A percentile compares a stretch with the other conserved stretches of the same genome.
These are phyloP conservation scores for Prosapia bicincta DNA, from an alignment of 2,888 invertebrate species.

Conservation along the genomic window DNA sequence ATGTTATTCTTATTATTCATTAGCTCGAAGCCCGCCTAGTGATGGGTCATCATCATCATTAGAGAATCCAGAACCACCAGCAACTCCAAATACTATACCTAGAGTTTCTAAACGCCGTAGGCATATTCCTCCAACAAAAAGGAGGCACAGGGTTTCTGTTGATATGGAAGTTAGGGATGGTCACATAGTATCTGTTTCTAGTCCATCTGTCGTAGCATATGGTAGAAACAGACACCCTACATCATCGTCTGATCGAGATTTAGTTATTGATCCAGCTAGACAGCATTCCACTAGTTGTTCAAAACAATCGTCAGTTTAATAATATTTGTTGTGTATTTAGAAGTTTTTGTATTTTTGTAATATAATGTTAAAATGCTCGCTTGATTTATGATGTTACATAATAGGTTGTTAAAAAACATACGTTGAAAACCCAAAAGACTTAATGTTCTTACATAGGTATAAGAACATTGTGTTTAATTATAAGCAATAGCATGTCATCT, in stretches of 20 bases:
- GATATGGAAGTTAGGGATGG: conserved; percentile 35
- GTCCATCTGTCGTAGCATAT: conserved; percentile 37
- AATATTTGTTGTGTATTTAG: background rate
- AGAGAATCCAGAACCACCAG: conserved; percentile 39
- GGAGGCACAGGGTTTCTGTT: conserved; percentile 34
- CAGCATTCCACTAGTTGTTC: conserved; percentile 29
- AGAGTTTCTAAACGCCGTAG: conserved; percentile 40
- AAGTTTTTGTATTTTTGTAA: conserved; percentile 2
- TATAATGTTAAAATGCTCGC: background rate
- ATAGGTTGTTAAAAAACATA: background rate
- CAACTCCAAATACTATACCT: conserved; percentile 42
- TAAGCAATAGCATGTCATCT: background rate
- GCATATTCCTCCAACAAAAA: conserved; percentile 36
- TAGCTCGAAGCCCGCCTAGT: conserved; percentile 42
- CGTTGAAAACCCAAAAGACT: background rate
- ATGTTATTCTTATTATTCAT: conserved; percentile 43
- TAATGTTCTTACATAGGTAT: background rate
- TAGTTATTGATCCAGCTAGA: conserved; percentile 39
- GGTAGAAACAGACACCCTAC: conserved; percentile 26
- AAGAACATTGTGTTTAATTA: background rate
- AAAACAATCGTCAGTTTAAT: conserved; percentile 38
- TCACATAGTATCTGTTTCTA: conserved; percentile 36
- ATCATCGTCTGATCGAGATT: conserved; percentile 37
- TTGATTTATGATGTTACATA: background rate
- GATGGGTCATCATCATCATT: conserved; percentile 42